Conservation (phyloP, 2,888 invertebrate species). For the Amphipoea lucens region DNA sequence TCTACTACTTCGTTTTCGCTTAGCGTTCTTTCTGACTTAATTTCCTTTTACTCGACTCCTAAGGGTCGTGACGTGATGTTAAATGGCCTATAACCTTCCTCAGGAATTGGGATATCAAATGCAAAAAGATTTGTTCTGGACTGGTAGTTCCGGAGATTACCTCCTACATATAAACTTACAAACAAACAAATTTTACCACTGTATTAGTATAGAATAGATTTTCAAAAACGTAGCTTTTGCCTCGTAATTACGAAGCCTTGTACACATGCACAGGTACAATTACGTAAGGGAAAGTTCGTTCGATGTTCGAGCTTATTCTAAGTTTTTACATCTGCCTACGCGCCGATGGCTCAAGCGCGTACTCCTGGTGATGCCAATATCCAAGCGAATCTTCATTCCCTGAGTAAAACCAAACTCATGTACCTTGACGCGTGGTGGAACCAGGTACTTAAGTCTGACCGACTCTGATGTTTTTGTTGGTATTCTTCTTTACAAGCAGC, state of each 20-base stretch:
- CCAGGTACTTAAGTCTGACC: background rate
- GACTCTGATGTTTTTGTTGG: background rate
- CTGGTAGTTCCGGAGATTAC: no score
- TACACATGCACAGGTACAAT: background rate
- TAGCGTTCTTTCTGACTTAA: no score
- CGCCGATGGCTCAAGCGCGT: slow-evolving; percentile 29
- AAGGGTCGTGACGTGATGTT: no score
- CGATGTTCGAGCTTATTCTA: slow-evolving; percentile 16
- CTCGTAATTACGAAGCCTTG: background rate
- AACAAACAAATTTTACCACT: background rate
- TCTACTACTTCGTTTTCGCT: no score
- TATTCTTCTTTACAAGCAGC: background rate
- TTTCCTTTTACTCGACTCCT: no score
- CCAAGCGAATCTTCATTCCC: slow-evolving; percentile 18
- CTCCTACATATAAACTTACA: background rate
- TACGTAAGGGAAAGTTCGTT: slow-evolving; percentile 24
- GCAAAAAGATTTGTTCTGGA: no score
- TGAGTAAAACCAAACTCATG: slow-evolving; percentile 16
- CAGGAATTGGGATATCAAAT: no score
- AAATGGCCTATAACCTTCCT: no score
- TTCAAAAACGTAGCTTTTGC: background rate
- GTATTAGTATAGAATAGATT: background rate
- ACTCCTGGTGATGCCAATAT: slow-evolving; percentile 47
- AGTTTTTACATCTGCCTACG: slow-evolving; percentile 44
- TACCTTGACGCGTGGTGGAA: background rate